phyloP scores from a whole-genome alignment of 1,140 invertebrate genomes.

The Sitobion miscanthi region DNA sequence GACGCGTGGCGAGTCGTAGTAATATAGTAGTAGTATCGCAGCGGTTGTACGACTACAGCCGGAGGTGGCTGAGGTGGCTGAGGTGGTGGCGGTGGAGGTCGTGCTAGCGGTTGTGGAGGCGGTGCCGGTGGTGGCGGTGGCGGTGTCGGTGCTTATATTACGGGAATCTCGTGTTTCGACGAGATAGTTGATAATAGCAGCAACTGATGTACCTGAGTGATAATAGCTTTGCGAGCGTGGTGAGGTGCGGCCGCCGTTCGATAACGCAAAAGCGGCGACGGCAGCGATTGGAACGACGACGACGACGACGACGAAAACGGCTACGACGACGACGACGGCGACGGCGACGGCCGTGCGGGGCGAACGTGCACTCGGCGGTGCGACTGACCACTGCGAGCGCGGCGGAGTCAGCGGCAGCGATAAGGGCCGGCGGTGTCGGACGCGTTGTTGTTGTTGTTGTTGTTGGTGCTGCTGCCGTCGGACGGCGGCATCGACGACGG shows the following conservation, averaged over 20 bases:
- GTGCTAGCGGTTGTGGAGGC: background rate
- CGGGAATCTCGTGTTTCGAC: background rate
- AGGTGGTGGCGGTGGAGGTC: background rate
- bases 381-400: conserved; percentile 44
- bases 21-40: background rate
- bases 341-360: conserved; percentile 36
- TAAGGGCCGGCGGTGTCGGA: background rate
- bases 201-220: conserved; percentile 26
- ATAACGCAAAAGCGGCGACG: conserved; percentile 33
- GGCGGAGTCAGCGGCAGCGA: conserved; percentile 32
- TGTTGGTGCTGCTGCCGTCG: conserved; percentile 30
- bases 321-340: background rate
- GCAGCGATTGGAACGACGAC: too few species aligned
- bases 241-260: conserved; percentile 49
- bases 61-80: too few species aligned
- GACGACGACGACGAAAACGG: background rate
- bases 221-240: conserved; percentile 27
- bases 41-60: too few species aligned
- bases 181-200: background rate
- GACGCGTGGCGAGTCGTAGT: background rate
- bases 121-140: background rate
- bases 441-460: conserved; percentile 10
- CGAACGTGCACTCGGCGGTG: conserved; percentile 47
- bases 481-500: background rate
- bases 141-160: background rate